phyloP scores from a whole-genome alignment of 2,888 invertebrate species.

The Rhagium mordax region DNA sequence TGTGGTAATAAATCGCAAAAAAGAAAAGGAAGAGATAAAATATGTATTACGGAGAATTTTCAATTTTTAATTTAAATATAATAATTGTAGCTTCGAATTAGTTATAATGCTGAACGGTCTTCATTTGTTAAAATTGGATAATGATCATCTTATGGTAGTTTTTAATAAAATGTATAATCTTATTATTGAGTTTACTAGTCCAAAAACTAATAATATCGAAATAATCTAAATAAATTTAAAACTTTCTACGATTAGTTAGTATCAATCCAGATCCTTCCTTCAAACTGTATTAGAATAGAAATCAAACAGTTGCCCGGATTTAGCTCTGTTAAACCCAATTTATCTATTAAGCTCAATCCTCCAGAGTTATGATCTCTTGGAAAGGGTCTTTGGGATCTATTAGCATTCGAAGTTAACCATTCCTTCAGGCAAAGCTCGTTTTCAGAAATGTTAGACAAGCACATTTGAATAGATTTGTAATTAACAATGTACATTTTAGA shows the following conservation, averaged over 20 bases:
- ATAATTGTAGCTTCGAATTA: no score
- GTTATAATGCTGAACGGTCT: no score
- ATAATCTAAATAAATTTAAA: neutral
- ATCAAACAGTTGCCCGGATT: neutral
- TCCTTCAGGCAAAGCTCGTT: neutral
- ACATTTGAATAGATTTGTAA: neutral
- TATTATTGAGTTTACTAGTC: no score
- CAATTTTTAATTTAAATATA: no score
- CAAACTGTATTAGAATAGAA: neutral
- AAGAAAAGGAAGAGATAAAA: no score
- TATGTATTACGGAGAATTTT: no score
- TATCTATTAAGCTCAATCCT: constrained; percentile 1
- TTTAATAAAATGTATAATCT: no score
- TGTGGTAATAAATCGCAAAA: no score
- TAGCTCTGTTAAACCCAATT: constrained; percentile 3
- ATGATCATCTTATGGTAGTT: no score
- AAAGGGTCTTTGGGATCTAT: constrained; percentile 15
- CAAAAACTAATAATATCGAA: no score
- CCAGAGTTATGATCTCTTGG: neutral
- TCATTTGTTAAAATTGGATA: no score
- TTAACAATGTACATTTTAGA: neutral
- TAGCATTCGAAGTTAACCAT: constrained; percentile 8
- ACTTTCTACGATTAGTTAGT: neutral
- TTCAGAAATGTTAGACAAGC: neutral
- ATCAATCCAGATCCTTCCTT: neutral